Evolutionary conservation across 2,888 invertebrate species (phyloP), one percentile per base, ranked within the genome.

Genomic region (Tricholauxania praeusta): DNA sequence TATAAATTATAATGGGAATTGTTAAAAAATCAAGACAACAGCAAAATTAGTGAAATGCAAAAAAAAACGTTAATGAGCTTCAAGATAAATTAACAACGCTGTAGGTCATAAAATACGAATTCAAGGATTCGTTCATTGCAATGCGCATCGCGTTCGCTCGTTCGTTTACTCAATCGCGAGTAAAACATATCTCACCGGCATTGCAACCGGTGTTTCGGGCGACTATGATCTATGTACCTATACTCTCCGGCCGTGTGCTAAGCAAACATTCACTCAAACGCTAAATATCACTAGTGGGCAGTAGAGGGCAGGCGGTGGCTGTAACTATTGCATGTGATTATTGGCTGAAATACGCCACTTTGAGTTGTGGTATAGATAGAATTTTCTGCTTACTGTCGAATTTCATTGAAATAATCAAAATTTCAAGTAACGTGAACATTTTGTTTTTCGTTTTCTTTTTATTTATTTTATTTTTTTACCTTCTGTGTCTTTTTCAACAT

Each of bases 31-130:
- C 28, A 59, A 28, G 28, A 59, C 28, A 28, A 59, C 62, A 47
- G 17, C 1, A 39, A 32, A 53, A 47, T 28, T 28, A 12, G 51
- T 66, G 52, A n/a, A 39, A 39, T 39, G 39, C 39, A 39, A 39
- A 39, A 39, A 51, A 12, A 28, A 28, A 32, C 28, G 48, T n/a
- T 47, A 28, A 65, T 48, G 64, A 65, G 64, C 15, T 28, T 14
- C n/a, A 10, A 7, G 51, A 65, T 15, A 10, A 39, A 55, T 15
- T 39, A 39, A 39, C 55, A 47, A 55, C 55, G 55, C 55, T 67
- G 67, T 67, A 65, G 67, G 67, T 55, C 67, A 67, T 47, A 39
- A 47, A 65, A 10, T 28, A 55, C 66, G 55, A 67, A 67, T 67
- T 67, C 67, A 67, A 67, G 67, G 67, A 67, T 55, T 67, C 47